These are phyloP conservation scores for Homarus gammarus DNA, from an alignment of 2,888 invertebrate species.

Conservation along the genomic window DNA sequence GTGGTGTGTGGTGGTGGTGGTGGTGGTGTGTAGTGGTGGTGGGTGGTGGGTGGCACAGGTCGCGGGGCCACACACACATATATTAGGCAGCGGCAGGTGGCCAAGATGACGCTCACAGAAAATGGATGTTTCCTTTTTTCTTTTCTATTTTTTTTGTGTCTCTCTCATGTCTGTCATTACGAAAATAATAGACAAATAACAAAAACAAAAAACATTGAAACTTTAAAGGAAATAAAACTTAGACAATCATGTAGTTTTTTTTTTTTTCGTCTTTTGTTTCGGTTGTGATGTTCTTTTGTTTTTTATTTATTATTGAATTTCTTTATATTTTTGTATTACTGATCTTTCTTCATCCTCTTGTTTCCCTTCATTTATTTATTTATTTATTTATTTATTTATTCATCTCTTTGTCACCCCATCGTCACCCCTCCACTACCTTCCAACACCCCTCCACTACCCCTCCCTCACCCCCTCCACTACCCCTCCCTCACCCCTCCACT, in stretches of 20 bases:
- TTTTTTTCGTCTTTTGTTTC: background rate
- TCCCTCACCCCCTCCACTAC: background rate
- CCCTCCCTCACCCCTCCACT: background rate
- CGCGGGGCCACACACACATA: background rate
- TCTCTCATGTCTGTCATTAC: no score
- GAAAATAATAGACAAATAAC: no score
- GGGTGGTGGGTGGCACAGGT: no score
- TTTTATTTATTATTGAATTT: background rate
- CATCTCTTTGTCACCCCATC: background rate
- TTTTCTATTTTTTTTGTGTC: background rate
- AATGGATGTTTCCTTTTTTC: slow-evolving; percentile 30
- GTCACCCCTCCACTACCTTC: background rate
- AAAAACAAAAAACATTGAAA: no score
- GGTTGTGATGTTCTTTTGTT: background rate
- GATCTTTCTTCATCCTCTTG: background rate
- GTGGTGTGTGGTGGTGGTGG: no score
- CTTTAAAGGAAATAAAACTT: background rate
- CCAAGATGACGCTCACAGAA: slow-evolving; percentile 21
- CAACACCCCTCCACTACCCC: background rate
- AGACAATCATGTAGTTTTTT: background rate
- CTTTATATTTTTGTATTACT: background rate
- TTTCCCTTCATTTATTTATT: background rate
- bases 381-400: background rate
- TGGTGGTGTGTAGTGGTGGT: no score
- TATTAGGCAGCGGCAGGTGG: slow-evolving; percentile 26